Conservation (phyloP, 1,140 invertebrate species). For the Heliconius melpomene region DNA sequence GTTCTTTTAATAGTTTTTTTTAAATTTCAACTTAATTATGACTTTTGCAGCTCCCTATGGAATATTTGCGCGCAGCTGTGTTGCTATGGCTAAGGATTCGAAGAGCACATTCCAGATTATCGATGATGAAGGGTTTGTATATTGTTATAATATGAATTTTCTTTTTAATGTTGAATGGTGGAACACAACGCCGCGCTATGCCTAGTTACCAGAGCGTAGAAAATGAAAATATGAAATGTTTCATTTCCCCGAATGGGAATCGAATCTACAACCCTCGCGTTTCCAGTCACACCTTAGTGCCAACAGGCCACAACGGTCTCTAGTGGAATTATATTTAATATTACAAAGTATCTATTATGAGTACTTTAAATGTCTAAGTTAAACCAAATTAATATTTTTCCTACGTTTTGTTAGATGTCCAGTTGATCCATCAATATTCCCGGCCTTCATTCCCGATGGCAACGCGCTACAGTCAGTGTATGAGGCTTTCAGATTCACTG, state of each 20-base stretch:
- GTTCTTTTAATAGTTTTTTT: no score
- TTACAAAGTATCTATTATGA: not conserved
- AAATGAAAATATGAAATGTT: no score
- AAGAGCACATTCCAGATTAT: conserved; percentile 98
- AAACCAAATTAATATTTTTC: not conserved
- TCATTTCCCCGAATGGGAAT: no score
- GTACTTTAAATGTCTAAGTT: not conserved
- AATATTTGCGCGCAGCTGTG: conserved; percentile 96
- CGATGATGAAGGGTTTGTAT: conserved; percentile 92
- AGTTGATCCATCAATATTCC: conserved; percentile 96
- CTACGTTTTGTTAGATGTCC: conserved; percentile 86
- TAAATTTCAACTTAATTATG: not conserved
- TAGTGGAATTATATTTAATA: not conserved
- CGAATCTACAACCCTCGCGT: no score
- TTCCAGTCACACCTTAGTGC: no score
- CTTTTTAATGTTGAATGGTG: no score
- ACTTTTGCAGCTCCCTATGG: conserved; percentile 92
- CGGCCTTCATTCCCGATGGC: conserved; percentile 92
- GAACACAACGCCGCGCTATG: no score
- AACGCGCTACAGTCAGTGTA: conserved; percentile 95
- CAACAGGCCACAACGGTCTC: no score
- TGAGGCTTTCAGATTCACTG: conserved; percentile 97
- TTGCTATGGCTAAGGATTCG: conserved; percentile 98
- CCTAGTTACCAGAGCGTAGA: no score
- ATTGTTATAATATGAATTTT: no score